Evolutionary conservation across 2,797 vertebrate species (phyloP).

Genomic region (Leontopithecus rosalia): DNA sequence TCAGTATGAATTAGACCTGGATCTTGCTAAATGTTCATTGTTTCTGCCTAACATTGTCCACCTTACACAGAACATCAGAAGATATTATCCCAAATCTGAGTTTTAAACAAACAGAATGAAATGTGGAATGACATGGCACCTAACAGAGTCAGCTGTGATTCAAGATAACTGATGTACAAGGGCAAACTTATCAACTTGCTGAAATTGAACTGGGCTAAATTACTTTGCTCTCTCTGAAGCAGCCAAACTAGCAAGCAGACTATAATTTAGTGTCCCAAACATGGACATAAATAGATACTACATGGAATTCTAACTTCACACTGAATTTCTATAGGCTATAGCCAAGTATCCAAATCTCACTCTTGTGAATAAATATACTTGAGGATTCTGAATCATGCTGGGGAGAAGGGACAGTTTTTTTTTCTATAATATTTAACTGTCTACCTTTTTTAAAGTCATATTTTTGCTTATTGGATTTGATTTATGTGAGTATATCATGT

Average conservation of each 20-base stretch:
- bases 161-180: slow-evolving; percentile 48
- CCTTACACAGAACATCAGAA: slow-evolving; percentile 22
- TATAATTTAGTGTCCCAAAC: neutral
- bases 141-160: slow-evolving; percentile 62
- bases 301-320: neutral
- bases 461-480: neutral
- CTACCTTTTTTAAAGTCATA: neutral
- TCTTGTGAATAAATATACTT: neutral
- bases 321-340: neutral
- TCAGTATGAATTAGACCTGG: slow-evolving; percentile 53
- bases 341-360: neutral
- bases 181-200: slow-evolving; percentile 55
- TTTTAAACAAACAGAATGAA: slow-evolving; percentile 67
- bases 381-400: neutral
- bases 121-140: slow-evolving; percentile 48
- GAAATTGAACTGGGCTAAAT: slow-evolving; percentile 69
- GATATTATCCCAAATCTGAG: slow-evolving; percentile 31
- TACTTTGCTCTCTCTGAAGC: slow-evolving; percentile 39
- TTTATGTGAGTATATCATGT: neutral
- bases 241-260: neutral
- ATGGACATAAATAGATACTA: neutral
- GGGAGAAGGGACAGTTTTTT: fast-evolving
- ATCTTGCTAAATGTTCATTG: slow-evolving; percentile 55
- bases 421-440: neutral
- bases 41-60: slow-evolving; percentile 4